Evolutionary conservation across 2,797 vertebrate genomes (phyloP).

Genomic region (Sebastes flavidus): DNA sequence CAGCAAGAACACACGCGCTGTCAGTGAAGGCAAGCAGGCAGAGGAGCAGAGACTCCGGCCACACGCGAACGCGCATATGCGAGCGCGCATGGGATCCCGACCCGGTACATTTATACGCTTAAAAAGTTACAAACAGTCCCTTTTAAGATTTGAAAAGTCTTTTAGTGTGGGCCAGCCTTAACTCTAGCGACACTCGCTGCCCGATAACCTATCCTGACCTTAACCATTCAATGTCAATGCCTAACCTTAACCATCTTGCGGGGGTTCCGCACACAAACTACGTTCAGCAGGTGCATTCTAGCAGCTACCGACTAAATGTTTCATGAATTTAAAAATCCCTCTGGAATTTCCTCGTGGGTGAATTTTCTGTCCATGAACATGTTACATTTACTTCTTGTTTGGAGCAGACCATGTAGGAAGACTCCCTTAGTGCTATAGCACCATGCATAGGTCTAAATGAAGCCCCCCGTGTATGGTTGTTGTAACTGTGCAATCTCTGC

Average conservation of each 20-base stretch:
- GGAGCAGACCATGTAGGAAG: not conserved
- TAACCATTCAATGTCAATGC: not conserved
- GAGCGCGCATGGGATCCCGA: too few species aligned
- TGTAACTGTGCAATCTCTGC: constrained; percentile 63
- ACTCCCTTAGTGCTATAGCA: not conserved
- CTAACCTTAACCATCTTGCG: not conserved
- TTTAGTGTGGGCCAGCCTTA: not conserved
- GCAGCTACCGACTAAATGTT: not conserved
- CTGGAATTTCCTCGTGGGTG: not conserved
- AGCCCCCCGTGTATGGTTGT: constrained; percentile 43
- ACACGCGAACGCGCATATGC: too few species aligned
- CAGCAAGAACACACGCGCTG: too few species aligned
- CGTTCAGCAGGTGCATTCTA: too few species aligned
- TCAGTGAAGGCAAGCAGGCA: too few species aligned
- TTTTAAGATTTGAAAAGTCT: not conserved
- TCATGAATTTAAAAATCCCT: constrained; percentile 21
- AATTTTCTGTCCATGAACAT: constrained; percentile 24
- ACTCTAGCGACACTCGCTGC: not conserved
- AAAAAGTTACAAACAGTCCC: too few species aligned
- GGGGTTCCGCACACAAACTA: too few species aligned
- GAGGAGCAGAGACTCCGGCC: too few species aligned
- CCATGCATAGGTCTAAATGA: constrained; percentile 14
- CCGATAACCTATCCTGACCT: not conserved
- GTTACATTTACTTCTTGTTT: constrained; percentile 22
- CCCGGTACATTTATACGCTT: too few species aligned